phyloP scores from a whole-genome alignment of 2,113 vertebrate genomes.

The Megaptera novaeangliae region DNA sequence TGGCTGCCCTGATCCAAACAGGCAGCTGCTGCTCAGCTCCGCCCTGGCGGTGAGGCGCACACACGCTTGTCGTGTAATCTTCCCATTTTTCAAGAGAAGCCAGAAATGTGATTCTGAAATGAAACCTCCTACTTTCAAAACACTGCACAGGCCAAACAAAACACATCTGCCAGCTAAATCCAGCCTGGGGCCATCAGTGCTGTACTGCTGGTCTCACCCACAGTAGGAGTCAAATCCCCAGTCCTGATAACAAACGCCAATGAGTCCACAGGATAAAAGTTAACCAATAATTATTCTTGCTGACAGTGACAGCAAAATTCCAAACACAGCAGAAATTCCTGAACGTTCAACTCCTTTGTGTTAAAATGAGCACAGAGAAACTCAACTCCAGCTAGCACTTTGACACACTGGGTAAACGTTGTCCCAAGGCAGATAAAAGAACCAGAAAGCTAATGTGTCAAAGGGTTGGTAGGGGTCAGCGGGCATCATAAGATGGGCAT shows the following conservation, averaged over 20 bases:
- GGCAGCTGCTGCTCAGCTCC: background rate
- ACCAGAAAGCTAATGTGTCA: background rate
- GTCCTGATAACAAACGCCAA: background rate
- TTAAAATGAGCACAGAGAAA: slow-evolving; percentile 63
- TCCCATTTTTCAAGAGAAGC: background rate
- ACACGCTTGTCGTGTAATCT: background rate
- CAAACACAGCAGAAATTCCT: slow-evolving; percentile 47
- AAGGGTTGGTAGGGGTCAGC: fast-evolving
- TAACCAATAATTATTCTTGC: slow-evolving; percentile 24
- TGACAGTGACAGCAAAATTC: background rate
- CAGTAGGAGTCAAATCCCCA: background rate
- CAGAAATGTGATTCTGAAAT: background rate
- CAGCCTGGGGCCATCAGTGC: background rate
- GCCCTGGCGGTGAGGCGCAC: fast-evolving
- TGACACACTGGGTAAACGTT: slow-evolving; percentile 57
- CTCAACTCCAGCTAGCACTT: slow-evolving; percentile 69
- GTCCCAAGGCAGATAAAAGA: slow-evolving; percentile 51
- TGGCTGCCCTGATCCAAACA: no score
- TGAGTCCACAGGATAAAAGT: background rate
- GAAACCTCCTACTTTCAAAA: background rate
- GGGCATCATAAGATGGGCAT: background rate
- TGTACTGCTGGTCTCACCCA: background rate
- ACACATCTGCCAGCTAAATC: background rate
- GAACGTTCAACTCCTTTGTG: slow-evolving; percentile 69
- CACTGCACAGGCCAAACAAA: background rate